phyloP scores from a whole-genome alignment of 2,113 vertebrate species.

The Cairina moschata region DNA sequence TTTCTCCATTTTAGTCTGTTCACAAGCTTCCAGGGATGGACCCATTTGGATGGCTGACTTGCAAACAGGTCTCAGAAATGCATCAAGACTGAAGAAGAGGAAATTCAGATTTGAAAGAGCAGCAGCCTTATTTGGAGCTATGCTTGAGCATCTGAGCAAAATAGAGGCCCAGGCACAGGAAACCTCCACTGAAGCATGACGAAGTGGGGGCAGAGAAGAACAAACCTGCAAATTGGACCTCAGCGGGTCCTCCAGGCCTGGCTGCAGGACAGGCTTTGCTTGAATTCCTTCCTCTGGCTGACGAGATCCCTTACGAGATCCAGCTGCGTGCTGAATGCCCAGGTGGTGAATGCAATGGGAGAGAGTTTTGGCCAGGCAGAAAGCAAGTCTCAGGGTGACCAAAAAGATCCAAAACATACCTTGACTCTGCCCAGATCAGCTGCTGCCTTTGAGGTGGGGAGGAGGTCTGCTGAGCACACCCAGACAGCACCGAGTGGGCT shows the following conservation, averaged over 20 bases:
- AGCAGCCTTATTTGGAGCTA: neutral
- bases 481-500: rapidly evolving
- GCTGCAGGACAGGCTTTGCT: neutral
- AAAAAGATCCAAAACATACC: neutral
- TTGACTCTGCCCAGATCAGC: neutral
- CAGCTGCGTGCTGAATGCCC: neutral
- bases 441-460: neutral
- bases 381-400: neutral
- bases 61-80: neutral
- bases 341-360: neutral
- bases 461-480: rapidly evolving
- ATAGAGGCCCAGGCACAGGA: neutral
- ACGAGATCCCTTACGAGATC: neutral
- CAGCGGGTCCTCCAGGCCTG: neutral
- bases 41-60: neutral
- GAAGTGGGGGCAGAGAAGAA: neutral
- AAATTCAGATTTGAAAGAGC: neutral
- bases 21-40: neutral
- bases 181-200: neutral
- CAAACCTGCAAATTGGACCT: neutral
- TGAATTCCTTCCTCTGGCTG: neutral
- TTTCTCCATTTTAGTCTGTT: neutral
- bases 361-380: neutral
- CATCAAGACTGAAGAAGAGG: neutral
- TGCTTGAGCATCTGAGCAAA: neutral